Percentiles rank a stretch among this genome's conserved stretches.
phyloP scores from a whole-genome alignment of 1,140 invertebrate species.

The Thaumatotibia leucotreta region DNA sequence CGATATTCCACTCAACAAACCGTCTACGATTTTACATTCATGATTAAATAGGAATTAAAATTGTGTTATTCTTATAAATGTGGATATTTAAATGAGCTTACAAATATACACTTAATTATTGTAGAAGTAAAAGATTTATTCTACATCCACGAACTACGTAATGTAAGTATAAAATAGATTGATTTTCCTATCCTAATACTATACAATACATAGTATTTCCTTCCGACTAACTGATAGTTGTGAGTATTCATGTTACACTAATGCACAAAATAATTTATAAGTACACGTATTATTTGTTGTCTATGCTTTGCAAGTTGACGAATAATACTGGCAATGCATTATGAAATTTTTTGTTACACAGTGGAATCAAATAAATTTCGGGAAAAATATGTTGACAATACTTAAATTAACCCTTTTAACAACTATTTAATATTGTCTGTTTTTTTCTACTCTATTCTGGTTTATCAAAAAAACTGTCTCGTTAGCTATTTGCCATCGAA shows the following conservation, averaged over 20 bases:
- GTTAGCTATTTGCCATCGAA: too few species aligned
- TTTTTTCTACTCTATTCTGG: background rate
- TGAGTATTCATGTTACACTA: conserved; percentile 35
- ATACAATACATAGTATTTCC: conserved; percentile 35
- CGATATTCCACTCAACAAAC: background rate
- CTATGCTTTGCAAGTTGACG: background rate
- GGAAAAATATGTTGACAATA: too few species aligned
- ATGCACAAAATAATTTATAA: background rate
- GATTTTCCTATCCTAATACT: conserved; percentile 52
- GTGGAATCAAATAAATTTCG: too few species aligned
- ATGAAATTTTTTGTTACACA: too few species aligned
- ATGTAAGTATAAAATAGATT: conserved; percentile 72
- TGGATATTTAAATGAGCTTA: conserved; percentile 39
- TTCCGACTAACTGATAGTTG: conserved; percentile 13
- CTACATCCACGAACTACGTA: conserved; percentile 30
- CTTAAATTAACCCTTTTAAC: background rate
- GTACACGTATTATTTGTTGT: conserved; percentile 13
- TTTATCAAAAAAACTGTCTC: too few species aligned
- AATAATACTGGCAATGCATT: too few species aligned
- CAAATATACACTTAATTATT: conserved; percentile 20
- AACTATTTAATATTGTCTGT: background rate
- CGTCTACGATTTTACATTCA: background rate
- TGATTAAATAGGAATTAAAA: background rate
- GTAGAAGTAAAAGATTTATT: conserved; percentile 16
- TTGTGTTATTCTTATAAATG: background rate